These are phyloP conservation scores for Acanthoscelides obtectus DNA, from an alignment of 2,888 invertebrate species.

Conservation along the genomic window DNA sequence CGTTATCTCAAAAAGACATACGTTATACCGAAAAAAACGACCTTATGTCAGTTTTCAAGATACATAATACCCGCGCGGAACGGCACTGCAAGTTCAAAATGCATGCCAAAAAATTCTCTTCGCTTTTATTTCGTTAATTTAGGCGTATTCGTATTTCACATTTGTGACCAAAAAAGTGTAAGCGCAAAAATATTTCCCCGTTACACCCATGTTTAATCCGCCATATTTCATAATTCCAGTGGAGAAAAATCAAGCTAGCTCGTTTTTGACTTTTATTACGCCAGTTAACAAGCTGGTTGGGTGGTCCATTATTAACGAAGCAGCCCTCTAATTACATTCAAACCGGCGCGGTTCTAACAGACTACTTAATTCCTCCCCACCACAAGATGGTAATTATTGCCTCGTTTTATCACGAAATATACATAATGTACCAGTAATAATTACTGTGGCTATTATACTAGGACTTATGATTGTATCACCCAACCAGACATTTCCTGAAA, in stretches of 20 bases:
- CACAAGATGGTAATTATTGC: not conserved
- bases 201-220: not conserved
- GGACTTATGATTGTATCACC: too few relatives aligned
- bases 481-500: too few relatives aligned
- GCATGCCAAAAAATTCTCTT: too few relatives aligned
- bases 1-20: too few relatives aligned
- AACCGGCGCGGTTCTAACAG: not conserved
- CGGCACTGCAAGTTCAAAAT: too few relatives aligned
- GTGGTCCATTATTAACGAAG: not conserved
- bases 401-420: not conserved
- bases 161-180: too few relatives aligned
- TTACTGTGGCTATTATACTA: not conserved
- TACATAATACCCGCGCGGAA: too few relatives aligned
- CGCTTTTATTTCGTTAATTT: too few relatives aligned
- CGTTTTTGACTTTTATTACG: not conserved
- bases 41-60: too few relatives aligned
- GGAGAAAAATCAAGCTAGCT: not conserved
- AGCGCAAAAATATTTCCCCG: too few relatives aligned
- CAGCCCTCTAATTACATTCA: not conserved
- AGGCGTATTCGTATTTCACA: too few relatives aligned
- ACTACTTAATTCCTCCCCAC: not conserved
- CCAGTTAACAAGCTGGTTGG: not conserved
- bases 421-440: not conserved
- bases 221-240: not conserved
- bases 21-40: too few relatives aligned